These are phyloP conservation scores for Erebia ligea DNA, from an alignment of 2,888 invertebrate genomes.

Conservation along the genomic window DNA sequence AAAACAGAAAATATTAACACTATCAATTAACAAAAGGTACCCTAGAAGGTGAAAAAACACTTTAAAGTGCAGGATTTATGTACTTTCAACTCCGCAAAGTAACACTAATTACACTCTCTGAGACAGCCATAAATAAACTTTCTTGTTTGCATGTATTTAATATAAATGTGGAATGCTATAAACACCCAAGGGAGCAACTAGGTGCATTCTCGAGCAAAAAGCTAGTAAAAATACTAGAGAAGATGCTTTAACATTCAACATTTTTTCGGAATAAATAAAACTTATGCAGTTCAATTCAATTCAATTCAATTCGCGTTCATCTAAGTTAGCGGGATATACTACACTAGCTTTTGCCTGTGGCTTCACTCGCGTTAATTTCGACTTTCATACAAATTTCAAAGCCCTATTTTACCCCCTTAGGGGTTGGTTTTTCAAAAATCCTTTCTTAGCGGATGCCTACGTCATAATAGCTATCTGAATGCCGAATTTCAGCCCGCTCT, in stretches of 20 bases:
- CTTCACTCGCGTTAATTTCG: too few species aligned
- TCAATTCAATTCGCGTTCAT: too few species aligned
- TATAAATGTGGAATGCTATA: slow-evolving; percentile 17
- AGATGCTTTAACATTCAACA: not conserved
- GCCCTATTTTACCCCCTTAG: too few species aligned
- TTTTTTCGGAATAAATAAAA: too few species aligned
- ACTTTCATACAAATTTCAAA: too few species aligned
- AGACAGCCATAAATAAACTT: slow-evolving; percentile 22
- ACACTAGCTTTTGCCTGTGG: too few species aligned
- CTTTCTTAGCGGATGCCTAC: too few species aligned
- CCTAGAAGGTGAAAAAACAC: slow-evolving; percentile 17
- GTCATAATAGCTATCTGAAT: too few species aligned
- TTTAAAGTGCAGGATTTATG: slow-evolving; percentile 22
- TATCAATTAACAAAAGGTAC: slow-evolving; percentile 18
- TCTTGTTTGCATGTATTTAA: slow-evolving; percentile 18
- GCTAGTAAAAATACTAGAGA: not conserved
- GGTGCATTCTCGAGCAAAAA: not conserved
- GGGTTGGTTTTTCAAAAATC: too few species aligned
- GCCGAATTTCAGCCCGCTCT: too few species aligned
- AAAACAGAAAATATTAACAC: not conserved
- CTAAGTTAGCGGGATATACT: too few species aligned
- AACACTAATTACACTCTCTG: slow-evolving; percentile 24
- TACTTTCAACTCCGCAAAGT: slow-evolving; percentile 27
- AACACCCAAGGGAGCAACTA: slow-evolving; percentile 7
- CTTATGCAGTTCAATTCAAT: too few species aligned